These are phyloP conservation scores for Microtus richardsoni DNA, from an alignment of 2,113 vertebrate species.

Conservation along the genomic window DNA sequence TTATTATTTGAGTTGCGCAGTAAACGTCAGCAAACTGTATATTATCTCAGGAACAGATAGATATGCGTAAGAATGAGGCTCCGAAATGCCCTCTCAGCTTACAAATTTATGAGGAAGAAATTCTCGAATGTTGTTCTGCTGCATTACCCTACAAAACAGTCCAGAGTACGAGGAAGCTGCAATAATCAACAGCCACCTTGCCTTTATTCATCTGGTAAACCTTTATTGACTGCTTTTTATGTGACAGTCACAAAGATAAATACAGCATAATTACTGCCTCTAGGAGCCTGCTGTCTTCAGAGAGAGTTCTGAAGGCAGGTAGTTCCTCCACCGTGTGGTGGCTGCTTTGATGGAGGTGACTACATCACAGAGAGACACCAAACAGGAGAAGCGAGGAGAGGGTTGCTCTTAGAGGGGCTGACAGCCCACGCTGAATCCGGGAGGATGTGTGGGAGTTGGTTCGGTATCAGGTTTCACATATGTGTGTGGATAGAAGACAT, in stretches of 20 bases:
- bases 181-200: not conserved
- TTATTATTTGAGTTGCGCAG: conserved; percentile 50
- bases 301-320: not conserved
- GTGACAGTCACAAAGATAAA: conserved; percentile 52
- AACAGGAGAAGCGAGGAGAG: not conserved
- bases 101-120: conserved; percentile 27
- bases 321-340: not conserved
- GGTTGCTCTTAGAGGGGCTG: not conserved
- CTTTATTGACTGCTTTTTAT: conserved; percentile 59
- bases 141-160: conserved; percentile 29
- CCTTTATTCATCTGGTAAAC: conserved; percentile 30
- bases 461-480: not conserved
- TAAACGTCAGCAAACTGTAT: not conserved
- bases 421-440: not conserved
- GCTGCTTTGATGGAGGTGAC: not conserved
- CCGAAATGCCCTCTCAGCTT: not conserved
- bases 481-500: not conserved
- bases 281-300: conserved; percentile 39
- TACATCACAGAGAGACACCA: not conserved
- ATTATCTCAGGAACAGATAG: not conserved
- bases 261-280: conserved; percentile 45
- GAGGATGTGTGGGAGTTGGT: not conserved
- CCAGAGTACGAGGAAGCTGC: not conserved
- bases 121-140: conserved; percentile 47
- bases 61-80: not conserved